Evolutionary conservation across 64 coral and sea anemone genomes (phyloP).

Genomic region (Astreopora myriophthalma): DNA sequence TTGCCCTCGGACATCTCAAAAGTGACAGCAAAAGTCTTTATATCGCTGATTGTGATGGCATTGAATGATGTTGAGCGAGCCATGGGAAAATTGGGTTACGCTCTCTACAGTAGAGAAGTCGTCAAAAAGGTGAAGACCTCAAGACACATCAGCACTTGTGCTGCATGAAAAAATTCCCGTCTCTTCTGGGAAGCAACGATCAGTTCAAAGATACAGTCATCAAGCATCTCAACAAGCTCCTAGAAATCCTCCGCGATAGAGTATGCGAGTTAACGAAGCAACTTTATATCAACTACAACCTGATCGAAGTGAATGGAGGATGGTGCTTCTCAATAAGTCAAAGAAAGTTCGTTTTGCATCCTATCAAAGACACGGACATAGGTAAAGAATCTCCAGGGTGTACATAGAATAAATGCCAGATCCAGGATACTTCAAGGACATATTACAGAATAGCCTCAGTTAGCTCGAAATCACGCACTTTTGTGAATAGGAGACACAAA

Average conservation of each 20-base stretch:
- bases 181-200: background rate
- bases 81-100: background rate
- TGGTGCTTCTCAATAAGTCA: slow-evolving; percentile 13
- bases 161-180: background rate
- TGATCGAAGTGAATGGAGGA: slow-evolving; percentile 7
- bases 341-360: background rate
- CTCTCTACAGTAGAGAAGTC: background rate
- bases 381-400: background rate
- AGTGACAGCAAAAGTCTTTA: background rate
- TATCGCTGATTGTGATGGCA: background rate
- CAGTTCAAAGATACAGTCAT: slow-evolving; percentile 1
- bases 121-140: background rate
- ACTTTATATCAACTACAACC: background rate
- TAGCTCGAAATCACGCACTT: background rate
- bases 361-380: background rate
- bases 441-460: slow-evolving; percentile 20
- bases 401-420: background rate
- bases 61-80: slow-evolving; percentile 15
- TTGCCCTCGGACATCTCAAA: background rate
- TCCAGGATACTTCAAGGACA: slow-evolving; percentile 18
- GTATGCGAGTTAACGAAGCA: slow-evolving; percentile 3
- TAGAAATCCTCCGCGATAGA: background rate
- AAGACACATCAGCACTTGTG: background rate
- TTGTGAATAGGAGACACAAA: slow-evolving; percentile 6
- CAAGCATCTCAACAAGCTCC: background rate